These are phyloP conservation scores for Chloropsis cyanopogon DNA, from an alignment of 2,113 vertebrate species.

Conservation along the genomic window DNA sequence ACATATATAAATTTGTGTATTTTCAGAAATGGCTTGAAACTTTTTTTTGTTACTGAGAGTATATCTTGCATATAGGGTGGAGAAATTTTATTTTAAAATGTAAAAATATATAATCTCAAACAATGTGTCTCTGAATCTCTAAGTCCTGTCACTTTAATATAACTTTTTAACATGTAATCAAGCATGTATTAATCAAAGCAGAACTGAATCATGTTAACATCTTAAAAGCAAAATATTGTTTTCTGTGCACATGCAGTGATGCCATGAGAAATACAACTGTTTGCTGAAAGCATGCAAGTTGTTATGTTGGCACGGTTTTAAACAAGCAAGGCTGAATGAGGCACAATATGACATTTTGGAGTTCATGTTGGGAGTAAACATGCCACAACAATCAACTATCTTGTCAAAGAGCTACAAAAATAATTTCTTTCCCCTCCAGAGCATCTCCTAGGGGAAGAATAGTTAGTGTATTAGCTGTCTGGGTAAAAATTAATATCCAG, in stretches of 20 bases:
- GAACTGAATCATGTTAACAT: neutral
- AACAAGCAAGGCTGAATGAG: constrained; percentile 10
- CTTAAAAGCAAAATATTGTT: constrained; percentile 34
- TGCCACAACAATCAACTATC: constrained; percentile 46
- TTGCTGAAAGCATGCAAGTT: constrained; percentile 26
- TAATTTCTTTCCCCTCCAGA: constrained; percentile 4
- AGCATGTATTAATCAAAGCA: constrained; percentile 1
- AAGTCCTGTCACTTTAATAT: neutral
- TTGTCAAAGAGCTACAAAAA: constrained; percentile 38
- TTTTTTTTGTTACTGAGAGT: neutral
- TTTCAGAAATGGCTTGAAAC: neutral
- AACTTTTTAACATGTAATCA: neutral
- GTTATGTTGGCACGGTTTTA: constrained; percentile 14
- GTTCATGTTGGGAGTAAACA: constrained; percentile 54
- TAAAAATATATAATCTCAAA: neutral
- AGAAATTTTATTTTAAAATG: neutral
- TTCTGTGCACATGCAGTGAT: neutral
- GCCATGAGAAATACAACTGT: constrained; percentile 6
- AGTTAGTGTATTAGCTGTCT: neutral
- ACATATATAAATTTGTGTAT: neutral
- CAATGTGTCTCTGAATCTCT: neutral
- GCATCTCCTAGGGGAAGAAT: neutral
- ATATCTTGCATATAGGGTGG: neutral
- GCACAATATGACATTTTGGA: constrained; percentile 44
- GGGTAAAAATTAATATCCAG: neutral